These are phyloP conservation scores for Microcebus tavaratra DNA, from an alignment of 2,113 vertebrate genomes.

Conservation along the genomic window DNA sequence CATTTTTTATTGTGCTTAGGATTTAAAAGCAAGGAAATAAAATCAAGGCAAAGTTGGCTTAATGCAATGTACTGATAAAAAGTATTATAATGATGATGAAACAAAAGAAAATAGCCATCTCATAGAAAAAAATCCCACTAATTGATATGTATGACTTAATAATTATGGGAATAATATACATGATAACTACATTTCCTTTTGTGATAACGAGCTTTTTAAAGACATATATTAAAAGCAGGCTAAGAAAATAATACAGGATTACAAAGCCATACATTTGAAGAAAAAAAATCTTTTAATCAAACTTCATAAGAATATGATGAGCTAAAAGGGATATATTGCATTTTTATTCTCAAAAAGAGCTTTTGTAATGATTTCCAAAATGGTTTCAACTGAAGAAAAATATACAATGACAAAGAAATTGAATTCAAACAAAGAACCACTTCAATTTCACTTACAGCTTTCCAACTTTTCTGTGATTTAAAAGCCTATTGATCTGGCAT, in stretches of 20 bases:
- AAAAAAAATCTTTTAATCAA: conserved; percentile 36
- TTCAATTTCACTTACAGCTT: conserved; percentile 64
- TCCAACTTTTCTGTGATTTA: conserved; percentile 62
- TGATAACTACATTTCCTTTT: conserved; percentile 37
- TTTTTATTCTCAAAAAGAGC: conserved; percentile 23
- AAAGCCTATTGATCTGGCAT: conserved; percentile 82
- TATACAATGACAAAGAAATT: conserved; percentile 37
- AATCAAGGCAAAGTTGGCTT: background rate
- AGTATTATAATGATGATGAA: background rate
- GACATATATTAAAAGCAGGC: conserved; percentile 39
- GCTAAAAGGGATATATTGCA: conserved; percentile 2
- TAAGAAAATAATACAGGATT: conserved; percentile 25
- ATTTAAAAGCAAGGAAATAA: conserved; percentile 41
- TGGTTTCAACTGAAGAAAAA: conserved; percentile 48
- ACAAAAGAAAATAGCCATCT: background rate
- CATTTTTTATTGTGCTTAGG: background rate
- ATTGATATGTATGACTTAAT: conserved; percentile 47
- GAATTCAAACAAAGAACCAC: conserved; percentile 54
- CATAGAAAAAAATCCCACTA: background rate
- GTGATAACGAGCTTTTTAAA: conserved; percentile 55
- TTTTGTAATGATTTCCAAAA: conserved; percentile 49
- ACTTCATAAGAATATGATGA: conserved; percentile 44
- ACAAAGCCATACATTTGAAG: conserved; percentile 2
- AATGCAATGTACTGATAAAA: background rate
- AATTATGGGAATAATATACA: conserved; percentile 1